Evolutionary conservation across 2,888 invertebrate species (phyloP).

Genomic region (Heliconius aoede): DNA sequence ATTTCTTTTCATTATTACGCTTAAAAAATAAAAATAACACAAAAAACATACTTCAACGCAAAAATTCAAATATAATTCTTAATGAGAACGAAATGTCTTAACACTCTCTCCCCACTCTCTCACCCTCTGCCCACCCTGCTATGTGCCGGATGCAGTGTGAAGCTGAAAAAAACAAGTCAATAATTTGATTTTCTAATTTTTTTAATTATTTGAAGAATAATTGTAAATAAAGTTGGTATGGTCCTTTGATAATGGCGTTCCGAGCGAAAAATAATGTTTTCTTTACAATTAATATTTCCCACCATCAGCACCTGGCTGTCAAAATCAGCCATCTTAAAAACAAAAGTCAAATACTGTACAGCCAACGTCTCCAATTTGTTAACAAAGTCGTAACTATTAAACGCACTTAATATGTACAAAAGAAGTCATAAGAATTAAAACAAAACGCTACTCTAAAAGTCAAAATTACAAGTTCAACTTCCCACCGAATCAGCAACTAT

Average conservation of each 20-base stretch:
- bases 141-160: too few species aligned
- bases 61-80: neutral
- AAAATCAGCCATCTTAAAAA: constrained; percentile 27
- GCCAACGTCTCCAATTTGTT: constrained; percentile 18
- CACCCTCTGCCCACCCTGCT: too few species aligned
- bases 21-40: neutral
- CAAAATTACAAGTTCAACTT: constrained; percentile 51
- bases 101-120: too few species aligned
- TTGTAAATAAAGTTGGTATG: neutral
- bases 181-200: neutral
- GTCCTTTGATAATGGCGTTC: too few species aligned
- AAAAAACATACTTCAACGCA: constrained; percentile 1
- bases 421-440: constrained; percentile 35
- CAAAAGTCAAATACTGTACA: constrained; percentile 7
- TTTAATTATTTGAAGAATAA: neutral
- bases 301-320: constrained; percentile 23
- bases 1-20: neutral
- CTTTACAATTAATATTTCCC: constrained; percentile 4
- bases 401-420: constrained; percentile 35
- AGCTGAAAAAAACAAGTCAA: too few species aligned
- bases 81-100: too few species aligned
- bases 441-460: constrained; percentile 43
- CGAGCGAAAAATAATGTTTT: neutral
- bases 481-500: constrained; percentile 51
- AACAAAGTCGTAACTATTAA: constrained; percentile 33